These are phyloP conservation scores for Drosophila melanosoma DNA, from an alignment of 2,888 invertebrate species.

Conservation along the genomic window DNA sequence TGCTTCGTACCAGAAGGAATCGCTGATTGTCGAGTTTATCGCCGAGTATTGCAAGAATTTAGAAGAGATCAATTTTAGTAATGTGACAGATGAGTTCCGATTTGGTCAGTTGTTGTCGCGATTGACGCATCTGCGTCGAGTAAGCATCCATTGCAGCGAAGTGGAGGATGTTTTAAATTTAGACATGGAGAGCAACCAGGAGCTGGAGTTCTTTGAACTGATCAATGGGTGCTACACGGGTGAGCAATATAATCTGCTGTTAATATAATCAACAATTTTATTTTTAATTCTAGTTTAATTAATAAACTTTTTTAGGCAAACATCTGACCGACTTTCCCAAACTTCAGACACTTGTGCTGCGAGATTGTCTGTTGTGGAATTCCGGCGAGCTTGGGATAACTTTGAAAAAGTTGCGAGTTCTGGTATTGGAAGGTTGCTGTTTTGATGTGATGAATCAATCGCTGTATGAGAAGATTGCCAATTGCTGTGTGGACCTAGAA, in stretches of 20 bases:
- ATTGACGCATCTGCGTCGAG: conserved; percentile 40
- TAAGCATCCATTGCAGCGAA: conserved; percentile 64
- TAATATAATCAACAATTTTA: not conserved
- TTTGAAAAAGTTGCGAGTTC: conserved; percentile 33
- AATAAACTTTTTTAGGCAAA: conserved; percentile 46
- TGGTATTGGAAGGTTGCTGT: conserved; percentile 68
- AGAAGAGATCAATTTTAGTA: conserved; percentile 54
- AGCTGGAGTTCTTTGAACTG: conserved; percentile 61
- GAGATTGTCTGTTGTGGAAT: conserved; percentile 70
- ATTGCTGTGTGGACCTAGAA: conserved; percentile 56
- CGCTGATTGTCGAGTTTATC: conserved; percentile 64
- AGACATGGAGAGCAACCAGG: conserved; percentile 50
- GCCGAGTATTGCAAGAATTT: conserved; percentile 62
- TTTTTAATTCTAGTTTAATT: not conserved
- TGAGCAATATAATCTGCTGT: conserved; percentile 16
- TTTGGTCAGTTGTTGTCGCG: conserved; percentile 49
- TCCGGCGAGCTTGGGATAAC: conserved; percentile 69
- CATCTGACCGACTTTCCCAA: conserved; percentile 60
- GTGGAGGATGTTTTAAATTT: conserved; percentile 64
- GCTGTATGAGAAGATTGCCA: conserved; percentile 66
- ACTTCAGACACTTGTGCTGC: conserved; percentile 51
- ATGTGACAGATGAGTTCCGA: conserved; percentile 67
- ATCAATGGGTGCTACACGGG: conserved; percentile 70
- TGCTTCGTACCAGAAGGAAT: conserved; percentile 62
- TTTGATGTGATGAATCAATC: conserved; percentile 70